Conservation (phyloP, 2,797 vertebrate genomes). For the Rhodeus uyekii region DNA sequence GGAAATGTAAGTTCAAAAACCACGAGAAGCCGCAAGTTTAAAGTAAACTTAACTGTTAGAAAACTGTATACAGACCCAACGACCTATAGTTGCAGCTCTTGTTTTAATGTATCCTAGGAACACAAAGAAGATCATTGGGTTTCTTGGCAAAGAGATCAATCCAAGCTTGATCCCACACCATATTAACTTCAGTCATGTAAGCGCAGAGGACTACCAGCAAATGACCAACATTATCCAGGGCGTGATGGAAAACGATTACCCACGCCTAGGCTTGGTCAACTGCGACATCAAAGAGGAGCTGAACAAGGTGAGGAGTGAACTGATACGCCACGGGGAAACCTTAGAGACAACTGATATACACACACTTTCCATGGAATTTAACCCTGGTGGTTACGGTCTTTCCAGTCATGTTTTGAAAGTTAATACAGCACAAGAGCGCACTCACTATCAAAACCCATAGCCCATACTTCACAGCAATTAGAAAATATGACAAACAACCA, state of each 20-base stretch:
- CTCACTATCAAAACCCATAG: background rate
- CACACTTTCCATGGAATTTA: slow-evolving; percentile 36
- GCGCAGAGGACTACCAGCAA: slow-evolving; percentile 84
- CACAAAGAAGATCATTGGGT: slow-evolving; percentile 79
- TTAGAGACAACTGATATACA: slow-evolving; percentile 4
- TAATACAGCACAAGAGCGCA: background rate
- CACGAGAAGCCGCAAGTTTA: background rate
- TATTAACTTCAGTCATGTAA: slow-evolving; percentile 87
- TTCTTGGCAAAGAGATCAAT: slow-evolving; percentile 81
- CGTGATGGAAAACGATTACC: slow-evolving; percentile 81
- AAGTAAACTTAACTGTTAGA: background rate
- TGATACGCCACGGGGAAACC: slow-evolving; percentile 6
- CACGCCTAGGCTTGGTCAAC: slow-evolving; percentile 79
- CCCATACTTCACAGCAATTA: background rate
- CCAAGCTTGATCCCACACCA: slow-evolving; percentile 84
- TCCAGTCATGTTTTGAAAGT: slow-evolving; percentile 12
- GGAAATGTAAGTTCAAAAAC: slow-evolving; percentile 68
- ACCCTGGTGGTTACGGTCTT: background rate
- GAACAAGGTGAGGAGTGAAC: slow-evolving; percentile 82
- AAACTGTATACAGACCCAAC: background rate
- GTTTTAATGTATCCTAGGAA: slow-evolving; percentile 76
- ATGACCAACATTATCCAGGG: slow-evolving; percentile 82
- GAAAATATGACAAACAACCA: background rate
- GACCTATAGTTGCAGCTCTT: background rate
- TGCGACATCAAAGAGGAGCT: slow-evolving; percentile 92